Evolutionary conservation across 2,113 vertebrate genomes (phyloP), one percentile per base, ranked within the genome.

Genomic region (Dissostichus mawsoni): DNA sequence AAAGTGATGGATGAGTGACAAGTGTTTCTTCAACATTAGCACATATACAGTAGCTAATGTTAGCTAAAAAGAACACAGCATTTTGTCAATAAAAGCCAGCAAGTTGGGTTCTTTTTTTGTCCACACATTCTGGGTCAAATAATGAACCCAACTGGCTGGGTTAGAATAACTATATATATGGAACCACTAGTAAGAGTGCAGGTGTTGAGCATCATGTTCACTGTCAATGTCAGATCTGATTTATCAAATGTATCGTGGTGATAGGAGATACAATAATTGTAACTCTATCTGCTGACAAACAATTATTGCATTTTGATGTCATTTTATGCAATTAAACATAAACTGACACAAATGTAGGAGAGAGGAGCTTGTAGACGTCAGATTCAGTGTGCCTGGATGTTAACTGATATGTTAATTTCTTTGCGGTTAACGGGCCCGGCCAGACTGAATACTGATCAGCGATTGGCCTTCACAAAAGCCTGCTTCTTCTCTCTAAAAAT

Each of bases 401-500:
- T 53, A 69, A 86, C 71, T 63, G 7, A 67, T 76, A 58, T 80
- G 67, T 68, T 76, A 76, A 82, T 80, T 45, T 23, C 33, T 18
- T 20, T 20, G 48, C 13, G 41, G 53, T 48, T 47, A 17, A 36
- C 1, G 12, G 9, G 47, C 13, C 1, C 8, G 8, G 55, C 33
- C 78, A 8, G 59, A 4, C 52, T 58, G 77, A 80, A 83, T 83
- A 69, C 83, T 76, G 83, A 87, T 86, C 74, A 45, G 65, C 7
- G 41, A 76, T 80, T 65, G 67, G 79, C 79, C 74, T 69, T 72
- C 76, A 81, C 71, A 62, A 74, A 81, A 69, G 69, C 67, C 45
- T 8, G 53, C 74, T 79, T 25, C 4, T 0, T 78, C 78, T 78
- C 61, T 69, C 5, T 33, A 33, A 72, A 88, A 77, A 83, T 85